Conservation (phyloP, 2,113 vertebrate species). For the Cyanoramphus novaezelandiae region DNA sequence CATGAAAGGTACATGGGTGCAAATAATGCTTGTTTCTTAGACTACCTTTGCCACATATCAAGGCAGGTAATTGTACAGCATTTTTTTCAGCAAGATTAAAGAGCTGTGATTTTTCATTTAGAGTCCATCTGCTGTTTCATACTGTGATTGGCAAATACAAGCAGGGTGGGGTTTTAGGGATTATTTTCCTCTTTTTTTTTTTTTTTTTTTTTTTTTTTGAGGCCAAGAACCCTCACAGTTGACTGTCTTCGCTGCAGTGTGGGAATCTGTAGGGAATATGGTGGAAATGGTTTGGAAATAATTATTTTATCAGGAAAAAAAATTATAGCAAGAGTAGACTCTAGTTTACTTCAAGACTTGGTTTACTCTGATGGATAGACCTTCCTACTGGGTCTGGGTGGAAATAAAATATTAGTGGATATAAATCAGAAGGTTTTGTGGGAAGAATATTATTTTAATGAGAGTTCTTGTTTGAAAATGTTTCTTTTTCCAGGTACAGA, state of each 20-base stretch:
- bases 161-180: fast-evolving
- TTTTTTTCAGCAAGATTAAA: background rate
- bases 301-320: background rate
- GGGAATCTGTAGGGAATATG: background rate
- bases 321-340: background rate
- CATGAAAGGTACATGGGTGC: background rate
- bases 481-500: background rate
- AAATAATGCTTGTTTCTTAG: background rate
- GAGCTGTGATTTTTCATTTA: background rate
- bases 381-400: background rate
- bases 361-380: background rate
- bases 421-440: constrained; percentile 6
- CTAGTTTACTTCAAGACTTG: background rate
- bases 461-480: background rate
- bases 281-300: background rate
- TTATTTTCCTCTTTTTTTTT: background rate
- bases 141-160: background rate
- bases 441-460: background rate
- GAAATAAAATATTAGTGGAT: background rate
- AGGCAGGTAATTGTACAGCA: background rate
- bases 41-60: background rate
- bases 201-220: background rate
- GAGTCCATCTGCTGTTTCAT: background rate
- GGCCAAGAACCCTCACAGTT: background rate
- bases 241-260: background rate